A percentile compares a stretch with the other conserved stretches of the same genome.
Conservation (phyloP, 2,888 invertebrate species). For the Aethes cnicana region DNA sequence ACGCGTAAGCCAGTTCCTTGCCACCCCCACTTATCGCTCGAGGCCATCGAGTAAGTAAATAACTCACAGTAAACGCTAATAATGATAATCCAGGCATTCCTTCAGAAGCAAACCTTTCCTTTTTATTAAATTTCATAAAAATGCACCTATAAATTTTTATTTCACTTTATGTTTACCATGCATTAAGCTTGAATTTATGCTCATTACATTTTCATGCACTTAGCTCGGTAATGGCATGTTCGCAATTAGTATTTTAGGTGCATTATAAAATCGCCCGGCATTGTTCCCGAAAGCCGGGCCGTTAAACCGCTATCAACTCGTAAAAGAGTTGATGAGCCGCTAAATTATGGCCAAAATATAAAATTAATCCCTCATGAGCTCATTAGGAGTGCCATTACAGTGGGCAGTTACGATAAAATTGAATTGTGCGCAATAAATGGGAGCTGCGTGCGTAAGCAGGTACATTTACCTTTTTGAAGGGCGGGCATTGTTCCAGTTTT, state of each 20-base stretch:
- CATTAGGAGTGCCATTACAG: slow-evolving; percentile 22
- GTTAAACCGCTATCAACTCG: slow-evolving; percentile 38
- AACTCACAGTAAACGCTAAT: too few species aligned
- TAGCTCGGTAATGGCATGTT: slow-evolving; percentile 43
- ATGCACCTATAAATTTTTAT: slow-evolving; percentile 4
- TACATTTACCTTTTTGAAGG: not conserved
- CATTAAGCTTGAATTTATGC: slow-evolving; percentile 46
- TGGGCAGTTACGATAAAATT: slow-evolving; percentile 31
- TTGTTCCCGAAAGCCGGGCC: slow-evolving; percentile 37
- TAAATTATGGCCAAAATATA: too few species aligned
- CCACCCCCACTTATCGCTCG: too few species aligned
- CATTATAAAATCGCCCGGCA: slow-evolving; percentile 42
- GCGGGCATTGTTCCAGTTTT: not conserved
- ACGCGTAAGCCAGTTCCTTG: too few species aligned
- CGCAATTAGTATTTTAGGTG: slow-evolving; percentile 54
- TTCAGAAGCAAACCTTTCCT: not conserved
- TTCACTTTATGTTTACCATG: not conserved
- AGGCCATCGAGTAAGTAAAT: too few species aligned
- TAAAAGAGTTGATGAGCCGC: slow-evolving; percentile 41
- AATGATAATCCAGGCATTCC: not conserved
- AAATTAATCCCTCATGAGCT: slow-evolving; percentile 31
- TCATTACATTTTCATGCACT: slow-evolving; percentile 47
- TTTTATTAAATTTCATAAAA: slow-evolving; percentile 14
- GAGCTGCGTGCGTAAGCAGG: not conserved
- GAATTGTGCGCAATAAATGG: slow-evolving; percentile 28